A percentile compares a stretch with the other conserved stretches of the same genome.
Conservation (phyloP, 2,797 vertebrate species). For the Anisognathus igniventris region DNA sequence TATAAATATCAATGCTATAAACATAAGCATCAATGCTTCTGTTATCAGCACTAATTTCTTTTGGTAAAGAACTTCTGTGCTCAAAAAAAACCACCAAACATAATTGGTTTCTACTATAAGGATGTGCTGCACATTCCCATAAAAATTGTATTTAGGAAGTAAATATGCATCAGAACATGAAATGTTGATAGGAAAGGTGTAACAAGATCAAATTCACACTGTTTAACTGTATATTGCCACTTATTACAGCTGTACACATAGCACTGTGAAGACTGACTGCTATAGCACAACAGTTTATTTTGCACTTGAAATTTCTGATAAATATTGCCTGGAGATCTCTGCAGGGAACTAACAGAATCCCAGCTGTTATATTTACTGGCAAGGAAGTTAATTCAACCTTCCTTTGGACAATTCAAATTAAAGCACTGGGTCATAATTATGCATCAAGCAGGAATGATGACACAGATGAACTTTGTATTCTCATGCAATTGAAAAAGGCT, state of each 20-base stretch:
- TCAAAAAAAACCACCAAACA: not conserved
- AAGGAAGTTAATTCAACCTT: slow-evolving; percentile 52
- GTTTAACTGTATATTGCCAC: not conserved
- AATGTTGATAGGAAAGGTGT: not conserved
- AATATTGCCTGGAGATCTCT: slow-evolving; percentile 64
- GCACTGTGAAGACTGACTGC: not conserved
- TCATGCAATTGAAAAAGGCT: slow-evolving; percentile 17
- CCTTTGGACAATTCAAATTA: slow-evolving; percentile 47
- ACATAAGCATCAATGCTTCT: fast-evolving
- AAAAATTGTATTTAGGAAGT: not conserved
- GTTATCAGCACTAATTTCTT: not conserved
- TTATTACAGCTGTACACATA: slow-evolving; percentile 4
- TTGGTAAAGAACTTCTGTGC: not conserved
- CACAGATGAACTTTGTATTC: slow-evolving; percentile 33
- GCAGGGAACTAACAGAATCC: slow-evolving; percentile 61
- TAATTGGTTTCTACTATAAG: not conserved
- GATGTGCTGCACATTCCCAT: not conserved
- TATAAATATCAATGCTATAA: not conserved
- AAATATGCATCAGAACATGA: not conserved
- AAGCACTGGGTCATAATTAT: slow-evolving; percentile 38
- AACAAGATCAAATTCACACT: not conserved
- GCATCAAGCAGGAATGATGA: slow-evolving; percentile 20
- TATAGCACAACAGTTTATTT: slow-evolving; percentile 46
- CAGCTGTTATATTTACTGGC: slow-evolving; percentile 66
- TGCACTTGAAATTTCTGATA: slow-evolving; percentile 69